Conservation (phyloP, 2,113 vertebrate species). For the Mormoops blainvillei region DNA sequence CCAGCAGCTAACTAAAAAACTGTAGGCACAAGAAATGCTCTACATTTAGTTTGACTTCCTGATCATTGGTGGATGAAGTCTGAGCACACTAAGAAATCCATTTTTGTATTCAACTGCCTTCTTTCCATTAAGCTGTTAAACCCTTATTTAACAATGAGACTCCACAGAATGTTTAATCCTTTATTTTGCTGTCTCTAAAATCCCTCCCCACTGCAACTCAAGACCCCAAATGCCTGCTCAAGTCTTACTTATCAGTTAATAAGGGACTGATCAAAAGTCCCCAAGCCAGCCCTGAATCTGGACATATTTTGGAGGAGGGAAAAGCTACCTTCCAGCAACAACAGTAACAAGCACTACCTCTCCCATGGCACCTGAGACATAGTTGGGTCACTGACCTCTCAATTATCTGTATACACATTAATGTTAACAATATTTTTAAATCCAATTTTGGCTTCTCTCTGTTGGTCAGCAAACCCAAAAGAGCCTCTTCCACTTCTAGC, state of each 20-base stretch:
- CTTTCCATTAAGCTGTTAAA: neutral
- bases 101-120: neutral
- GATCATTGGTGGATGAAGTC: neutral
- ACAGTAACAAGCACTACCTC: neutral
- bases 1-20: neutral
- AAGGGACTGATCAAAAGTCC: neutral
- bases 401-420: neutral
- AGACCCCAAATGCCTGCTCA: neutral
- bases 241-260: neutral
- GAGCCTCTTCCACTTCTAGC: neutral
- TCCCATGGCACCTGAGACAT: neutral
- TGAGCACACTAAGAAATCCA: neutral
- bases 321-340: neutral
- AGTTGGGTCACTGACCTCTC: neutral
- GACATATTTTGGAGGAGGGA: neutral
- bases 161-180: neutral
- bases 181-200: constrained; percentile 9
- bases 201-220: neutral
- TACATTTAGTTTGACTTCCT: neutral
- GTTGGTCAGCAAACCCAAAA: neutral
- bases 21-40: neutral
- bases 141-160: neutral
- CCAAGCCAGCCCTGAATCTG: neutral
- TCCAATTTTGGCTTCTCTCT: neutral
- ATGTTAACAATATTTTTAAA: neutral